A percentile compares a stretch with the other conserved stretches of the same genome.
These are phyloP conservation scores for Wiebesia pumilae DNA, from an alignment of 1,140 invertebrate genomes.

Conservation along the genomic window DNA sequence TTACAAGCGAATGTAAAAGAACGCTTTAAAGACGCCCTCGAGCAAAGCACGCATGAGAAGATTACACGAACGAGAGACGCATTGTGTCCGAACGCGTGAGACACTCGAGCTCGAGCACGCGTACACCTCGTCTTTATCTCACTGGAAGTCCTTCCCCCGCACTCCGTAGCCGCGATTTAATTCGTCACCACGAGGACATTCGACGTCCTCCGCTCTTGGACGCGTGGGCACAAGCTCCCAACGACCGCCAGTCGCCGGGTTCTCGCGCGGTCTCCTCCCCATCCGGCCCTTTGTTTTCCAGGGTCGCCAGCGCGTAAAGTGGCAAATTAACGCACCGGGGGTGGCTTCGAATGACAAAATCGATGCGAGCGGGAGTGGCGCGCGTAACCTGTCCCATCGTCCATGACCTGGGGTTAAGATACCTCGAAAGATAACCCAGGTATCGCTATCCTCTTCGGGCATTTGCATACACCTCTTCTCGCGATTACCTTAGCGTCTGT, in stretches of 20 bases:
- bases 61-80: not conserved
- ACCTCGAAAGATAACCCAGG: not conserved
- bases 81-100: not conserved
- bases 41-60: not conserved
- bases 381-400: not conserved
- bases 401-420: not conserved
- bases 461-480: not conserved
- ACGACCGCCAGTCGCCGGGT: too few relatives aligned
- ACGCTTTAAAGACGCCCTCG: not conserved
- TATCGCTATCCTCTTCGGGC: not conserved
- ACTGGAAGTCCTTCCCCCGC: conserved; percentile 26
- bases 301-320: conserved; percentile 23
- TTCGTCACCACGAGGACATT: not conserved
- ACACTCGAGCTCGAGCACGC: not conserved
- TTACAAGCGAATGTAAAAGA: not conserved
- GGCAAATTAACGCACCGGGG: not conserved
- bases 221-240: not conserved
- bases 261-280: not conserved
- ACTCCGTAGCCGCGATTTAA: conserved; percentile 27
- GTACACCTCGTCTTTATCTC: not conserved
- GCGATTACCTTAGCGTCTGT: not conserved
- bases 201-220: not conserved
- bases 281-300: not conserved
- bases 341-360: too few relatives aligned
- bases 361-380: too few relatives aligned